phyloP scores from a whole-genome alignment of 2,113 vertebrate genomes.

The Seriola dumerili region DNA sequence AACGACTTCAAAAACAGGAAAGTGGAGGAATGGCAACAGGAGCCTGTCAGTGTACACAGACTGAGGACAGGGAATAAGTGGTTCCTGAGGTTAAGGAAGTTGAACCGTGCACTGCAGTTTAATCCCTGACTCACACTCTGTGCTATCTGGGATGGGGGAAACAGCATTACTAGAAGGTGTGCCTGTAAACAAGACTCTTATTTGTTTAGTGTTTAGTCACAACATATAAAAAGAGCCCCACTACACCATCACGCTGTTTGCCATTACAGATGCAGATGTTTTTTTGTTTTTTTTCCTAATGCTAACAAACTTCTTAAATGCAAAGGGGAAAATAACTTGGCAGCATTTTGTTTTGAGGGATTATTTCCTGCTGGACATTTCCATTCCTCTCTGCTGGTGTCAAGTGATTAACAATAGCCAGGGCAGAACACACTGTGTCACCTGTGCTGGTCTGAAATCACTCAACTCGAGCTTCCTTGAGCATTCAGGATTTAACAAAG shows the following conservation, averaged over 20 bases:
- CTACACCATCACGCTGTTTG: neutral
- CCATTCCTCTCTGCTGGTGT: conserved; percentile 35
- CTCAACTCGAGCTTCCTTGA: neutral
- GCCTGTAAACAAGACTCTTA: conserved; percentile 20
- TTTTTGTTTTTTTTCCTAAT: neutral
- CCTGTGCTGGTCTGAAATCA: conserved; percentile 16
- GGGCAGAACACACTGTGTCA: conserved; percentile 6
- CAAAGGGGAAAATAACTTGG: conserved; percentile 20
- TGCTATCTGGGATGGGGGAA: conserved; percentile 19
- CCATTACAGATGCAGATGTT: neutral
- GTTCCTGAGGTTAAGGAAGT: conserved; percentile 44
- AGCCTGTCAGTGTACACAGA: conserved; percentile 25
- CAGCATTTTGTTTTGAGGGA: conserved; percentile 41
- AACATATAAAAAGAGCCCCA: neutral
- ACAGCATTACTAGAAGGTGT: conserved; percentile 16
- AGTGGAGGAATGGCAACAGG: conserved; percentile 11
- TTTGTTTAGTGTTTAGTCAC: conserved; percentile 19
- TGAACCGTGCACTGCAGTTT: conserved; percentile 17
- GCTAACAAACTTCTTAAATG: neutral
- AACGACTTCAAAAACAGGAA: conserved; percentile 48
- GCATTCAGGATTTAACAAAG: neutral
- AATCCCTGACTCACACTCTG: conserved; percentile 28
- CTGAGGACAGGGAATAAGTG: conserved; percentile 27
- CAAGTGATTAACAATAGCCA: conserved; percentile 36
- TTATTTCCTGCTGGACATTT: conserved; percentile 56